Base-by-base conservation (phyloP, 2,797 vertebrate species). In the Kryptolebias ocellatus region DNA sequence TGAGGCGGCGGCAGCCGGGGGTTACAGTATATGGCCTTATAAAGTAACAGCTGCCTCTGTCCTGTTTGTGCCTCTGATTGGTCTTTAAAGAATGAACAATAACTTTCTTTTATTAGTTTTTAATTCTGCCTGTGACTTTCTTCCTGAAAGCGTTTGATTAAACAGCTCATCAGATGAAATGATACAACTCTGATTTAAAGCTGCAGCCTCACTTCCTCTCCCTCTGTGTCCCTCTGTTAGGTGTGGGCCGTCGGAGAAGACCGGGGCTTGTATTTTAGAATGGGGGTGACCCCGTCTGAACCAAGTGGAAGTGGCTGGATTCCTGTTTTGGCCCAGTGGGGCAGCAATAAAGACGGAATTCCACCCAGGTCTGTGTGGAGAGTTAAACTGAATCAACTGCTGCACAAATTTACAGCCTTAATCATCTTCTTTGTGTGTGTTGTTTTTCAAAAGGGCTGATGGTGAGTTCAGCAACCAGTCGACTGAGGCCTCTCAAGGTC, bases 291-390 rank as follows among this genome's bases (percentile, higher is more conserved):
- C 0, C 89, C 88, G 10, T 95, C 93, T 1, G 96, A 98, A 81
- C 95, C 98, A 9, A 99, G 95, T 0, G 98, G 98, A 56, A 97
- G 92, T 67, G 94, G 94, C 0, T 99, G 98, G 98, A 96, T 96
- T 56, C 93, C 95, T 14, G 93, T 99, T 11, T 86, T 94, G 0
- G 95, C 90, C 50, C 85, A 92, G 51, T 90, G 94, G 72, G 96
- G 96, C 31, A 93, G 91, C 68, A 89, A 70, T 29, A 95, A 94
- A 9, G 91, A 93, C 59, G 88, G 88, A 0, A 81, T 91, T 67
- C 95, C 93, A 63, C 91, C 92, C 11, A 96, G 94, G 93, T 94
- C 20, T 70, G 85, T 80, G 1, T 29, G 4, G 39, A 14, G 50
- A 54, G 4, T 14, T 18, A 0, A 46, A 49, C 4, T 14, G 3